Evolutionary conservation across 2,797 vertebrate genomes (phyloP).

Genomic region (Nyctalus aviator): DNA sequence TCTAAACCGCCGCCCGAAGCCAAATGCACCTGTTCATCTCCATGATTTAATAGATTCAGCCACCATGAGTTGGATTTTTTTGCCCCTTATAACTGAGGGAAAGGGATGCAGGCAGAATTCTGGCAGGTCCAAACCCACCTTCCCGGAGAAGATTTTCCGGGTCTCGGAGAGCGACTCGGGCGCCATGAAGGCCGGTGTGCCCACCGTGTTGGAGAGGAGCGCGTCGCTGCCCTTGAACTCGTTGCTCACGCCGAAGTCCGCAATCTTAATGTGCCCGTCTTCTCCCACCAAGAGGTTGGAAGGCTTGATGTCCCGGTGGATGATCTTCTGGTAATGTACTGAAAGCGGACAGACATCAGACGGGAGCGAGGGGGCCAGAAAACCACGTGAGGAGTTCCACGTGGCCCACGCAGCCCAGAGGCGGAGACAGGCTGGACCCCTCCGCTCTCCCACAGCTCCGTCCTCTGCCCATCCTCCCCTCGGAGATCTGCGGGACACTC

Average conservation of each 20-base stretch:
- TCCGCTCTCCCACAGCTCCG: not conserved
- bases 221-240: constrained; percentile 98
- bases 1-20: not conserved
- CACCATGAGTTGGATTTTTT: not conserved
- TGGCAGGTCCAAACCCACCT: constrained; percentile 88
- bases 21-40: not conserved
- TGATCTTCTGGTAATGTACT: constrained; percentile 99
- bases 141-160: constrained; percentile 98
- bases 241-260: constrained; percentile 98
- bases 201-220: constrained; percentile 97
- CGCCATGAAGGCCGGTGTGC: constrained; percentile 97
- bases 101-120: not conserved
- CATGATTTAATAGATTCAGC: not conserved
- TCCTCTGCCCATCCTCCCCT: not conserved
- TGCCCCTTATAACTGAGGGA: not conserved
- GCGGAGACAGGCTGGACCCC: not conserved
- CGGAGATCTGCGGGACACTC: not conserved
- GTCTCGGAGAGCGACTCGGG: constrained; percentile 97
- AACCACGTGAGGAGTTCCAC: not conserved
- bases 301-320: constrained; percentile 98
- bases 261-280: constrained; percentile 97
- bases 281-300: constrained; percentile 98
- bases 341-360: not conserved
- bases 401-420: not conserved
- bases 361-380: not conserved